Percentiles rank a stretch among this genome's conserved stretches.
Evolutionary conservation across 1,140 invertebrate species (phyloP).

Genomic region (Drosophila parvula): DNA sequence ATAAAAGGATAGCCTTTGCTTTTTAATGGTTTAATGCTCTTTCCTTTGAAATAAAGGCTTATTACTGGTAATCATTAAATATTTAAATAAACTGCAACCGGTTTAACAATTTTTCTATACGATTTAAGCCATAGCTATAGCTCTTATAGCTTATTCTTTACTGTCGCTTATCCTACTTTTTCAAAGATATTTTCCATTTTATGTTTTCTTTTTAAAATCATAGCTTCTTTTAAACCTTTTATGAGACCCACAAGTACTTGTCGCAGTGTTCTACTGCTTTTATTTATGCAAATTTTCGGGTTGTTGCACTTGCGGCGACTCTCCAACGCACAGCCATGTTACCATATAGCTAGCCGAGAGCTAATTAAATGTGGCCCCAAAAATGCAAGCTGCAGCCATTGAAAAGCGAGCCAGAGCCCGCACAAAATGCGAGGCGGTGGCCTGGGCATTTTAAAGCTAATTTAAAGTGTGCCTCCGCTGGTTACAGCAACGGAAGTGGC

Average conservation of each 20-base stretch:
- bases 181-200: not conserved
- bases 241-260: not conserved
- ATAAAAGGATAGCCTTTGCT: too few relatives aligned
- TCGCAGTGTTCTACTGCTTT: constrained; percentile 32
- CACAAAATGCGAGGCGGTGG: constrained; percentile 49
- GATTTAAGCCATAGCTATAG: too few relatives aligned
- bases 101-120: not conserved
- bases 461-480: constrained; percentile 54
- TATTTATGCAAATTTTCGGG: constrained; percentile 72
- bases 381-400: constrained; percentile 58
- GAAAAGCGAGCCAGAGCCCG: constrained; percentile 44
- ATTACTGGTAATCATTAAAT: too few relatives aligned
- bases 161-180: too few relatives aligned
- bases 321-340: constrained; percentile 16
- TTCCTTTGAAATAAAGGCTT: too few relatives aligned
- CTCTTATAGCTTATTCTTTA: not conserved
- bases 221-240: too few relatives aligned
- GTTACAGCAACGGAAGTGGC: not conserved
- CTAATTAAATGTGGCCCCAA: constrained; percentile 74
- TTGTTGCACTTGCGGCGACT: constrained; percentile 76
- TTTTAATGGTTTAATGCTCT: too few relatives aligned
- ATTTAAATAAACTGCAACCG: not conserved
- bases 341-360: constrained; percentile 32
- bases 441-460: constrained; percentile 67
- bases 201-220: not conserved